phyloP scores from a whole-genome alignment of 2,888 invertebrate species.

The Apodemia mormo region DNA sequence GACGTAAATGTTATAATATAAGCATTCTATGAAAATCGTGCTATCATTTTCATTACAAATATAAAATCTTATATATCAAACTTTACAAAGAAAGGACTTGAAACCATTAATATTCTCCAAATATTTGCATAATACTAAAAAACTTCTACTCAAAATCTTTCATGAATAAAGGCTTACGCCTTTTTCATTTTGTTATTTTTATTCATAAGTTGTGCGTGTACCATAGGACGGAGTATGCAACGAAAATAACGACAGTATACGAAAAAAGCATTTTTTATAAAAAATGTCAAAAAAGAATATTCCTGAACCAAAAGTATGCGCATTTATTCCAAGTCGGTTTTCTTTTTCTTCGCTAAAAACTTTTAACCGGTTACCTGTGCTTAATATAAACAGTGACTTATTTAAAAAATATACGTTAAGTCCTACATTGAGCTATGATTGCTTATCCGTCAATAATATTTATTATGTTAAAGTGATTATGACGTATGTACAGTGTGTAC shows the following conservation, averaged over 20 bases:
- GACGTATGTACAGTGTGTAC: too few relatives aligned
- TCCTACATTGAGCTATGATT: constrained; percentile 8
- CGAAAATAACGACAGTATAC: neutral
- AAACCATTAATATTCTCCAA: too few relatives aligned
- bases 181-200: neutral
- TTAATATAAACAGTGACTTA: constrained; percentile 8
- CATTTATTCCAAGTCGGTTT: neutral
- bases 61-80: too few relatives aligned
- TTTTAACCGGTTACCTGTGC: neutral
- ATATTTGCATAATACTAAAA: too few relatives aligned
- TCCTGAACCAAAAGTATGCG: too few relatives aligned
- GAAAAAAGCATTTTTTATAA: neutral
- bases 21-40: too few relatives aligned
- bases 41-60: too few relatives aligned
- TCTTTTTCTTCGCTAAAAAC: neutral
- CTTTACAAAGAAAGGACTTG: too few relatives aligned
- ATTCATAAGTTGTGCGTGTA: neutral
- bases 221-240: neutral
- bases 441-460: constrained; percentile 1
- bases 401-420: neutral
- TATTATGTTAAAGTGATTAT: too few relatives aligned
- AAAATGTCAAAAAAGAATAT: neutral
- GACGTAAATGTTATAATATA: too few relatives aligned
- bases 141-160: too few relatives aligned
- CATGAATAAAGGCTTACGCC: too few relatives aligned